Evolutionary conservation across 2,888 invertebrate species (phyloP).

Genomic region (Cecidostiba fungosa): DNA sequence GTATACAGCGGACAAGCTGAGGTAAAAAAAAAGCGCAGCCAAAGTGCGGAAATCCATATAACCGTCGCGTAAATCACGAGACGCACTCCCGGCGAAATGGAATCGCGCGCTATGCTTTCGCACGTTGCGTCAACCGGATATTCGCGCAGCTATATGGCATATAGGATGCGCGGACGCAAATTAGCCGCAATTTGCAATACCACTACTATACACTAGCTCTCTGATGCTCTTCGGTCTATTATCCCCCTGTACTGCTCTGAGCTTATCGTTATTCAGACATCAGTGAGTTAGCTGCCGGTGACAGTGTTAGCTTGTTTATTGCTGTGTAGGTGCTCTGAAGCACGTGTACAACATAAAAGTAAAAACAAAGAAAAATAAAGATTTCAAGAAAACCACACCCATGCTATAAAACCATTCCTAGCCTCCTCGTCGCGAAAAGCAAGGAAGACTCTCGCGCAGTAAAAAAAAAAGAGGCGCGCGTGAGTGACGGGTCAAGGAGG

Average conservation of each 20-base stretch:
- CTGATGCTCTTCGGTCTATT: constrained; percentile 12
- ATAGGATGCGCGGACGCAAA: neutral
- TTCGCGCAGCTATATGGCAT: neutral
- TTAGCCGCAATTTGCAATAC: constrained; percentile 47
- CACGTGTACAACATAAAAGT: neutral
- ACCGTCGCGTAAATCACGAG: constrained; percentile 33
- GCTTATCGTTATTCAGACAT: neutral
- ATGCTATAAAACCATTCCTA: neutral
- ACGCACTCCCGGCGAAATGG: constrained; percentile 18
- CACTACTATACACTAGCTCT: neutral
- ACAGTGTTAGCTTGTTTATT: too few species aligned
- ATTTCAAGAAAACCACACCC: neutral
- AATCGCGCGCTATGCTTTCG: constrained; percentile 8
- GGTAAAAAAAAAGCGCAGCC: constrained; percentile 8
- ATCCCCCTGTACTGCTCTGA: neutral
- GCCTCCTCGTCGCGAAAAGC: neutral
- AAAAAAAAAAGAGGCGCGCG: constrained; percentile 18
- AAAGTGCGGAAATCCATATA: constrained; percentile 43
- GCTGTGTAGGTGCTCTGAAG: neutral
- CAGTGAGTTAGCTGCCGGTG: neutral
- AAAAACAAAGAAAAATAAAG: neutral
- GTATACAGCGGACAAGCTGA: neutral
- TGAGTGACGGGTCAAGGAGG: constrained; percentile 64
- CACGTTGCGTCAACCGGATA: constrained; percentile 44
- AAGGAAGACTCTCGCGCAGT: neutral